Conservation (phyloP, 2,113 vertebrate genomes). For the Tachysurus vachellii region DNA sequence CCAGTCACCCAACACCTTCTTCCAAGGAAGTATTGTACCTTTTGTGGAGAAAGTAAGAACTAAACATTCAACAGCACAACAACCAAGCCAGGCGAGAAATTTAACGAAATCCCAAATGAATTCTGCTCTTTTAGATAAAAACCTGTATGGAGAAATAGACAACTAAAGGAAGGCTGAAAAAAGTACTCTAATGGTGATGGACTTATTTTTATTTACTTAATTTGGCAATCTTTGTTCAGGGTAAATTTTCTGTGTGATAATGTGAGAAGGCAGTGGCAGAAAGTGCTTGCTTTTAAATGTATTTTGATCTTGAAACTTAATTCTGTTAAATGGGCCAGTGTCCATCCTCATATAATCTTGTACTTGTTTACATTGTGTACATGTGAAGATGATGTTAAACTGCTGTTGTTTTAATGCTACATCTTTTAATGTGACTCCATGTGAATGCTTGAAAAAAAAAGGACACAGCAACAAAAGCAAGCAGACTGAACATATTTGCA, state of each 20-base stretch:
- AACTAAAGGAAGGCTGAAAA: not conserved
- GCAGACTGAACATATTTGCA: conserved; percentile 84
- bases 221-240: conserved; percentile 12
- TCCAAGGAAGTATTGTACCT: conserved; percentile 54
- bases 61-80: conserved; percentile 10
- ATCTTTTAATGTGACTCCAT: conserved; percentile 76
- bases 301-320: conserved; percentile 46
- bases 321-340: conserved; percentile 39
- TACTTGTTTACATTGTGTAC: conserved; percentile 80
- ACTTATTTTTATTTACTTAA: conserved; percentile 29
- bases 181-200: not conserved
- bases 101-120: not conserved
- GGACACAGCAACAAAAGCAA: conserved; percentile 70
- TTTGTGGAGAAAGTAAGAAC: conserved; percentile 46
- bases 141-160: not conserved
- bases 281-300: conserved; percentile 64
- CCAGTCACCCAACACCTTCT: conserved; percentile 34
- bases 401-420: conserved; percentile 76
- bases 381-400: conserved; percentile 72
- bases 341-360: conserved; percentile 56
- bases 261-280: conserved; percentile 41
- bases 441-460: conserved; percentile 80
- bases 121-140: conserved; percentile 7
- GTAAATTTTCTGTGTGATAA: not conserved
- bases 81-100: conserved; percentile 25